Percentiles rank a stretch among this genome's conserved stretches.
Conservation (phyloP, 2,113 vertebrate genomes). For the Macheiramphus alcinus region DNA sequence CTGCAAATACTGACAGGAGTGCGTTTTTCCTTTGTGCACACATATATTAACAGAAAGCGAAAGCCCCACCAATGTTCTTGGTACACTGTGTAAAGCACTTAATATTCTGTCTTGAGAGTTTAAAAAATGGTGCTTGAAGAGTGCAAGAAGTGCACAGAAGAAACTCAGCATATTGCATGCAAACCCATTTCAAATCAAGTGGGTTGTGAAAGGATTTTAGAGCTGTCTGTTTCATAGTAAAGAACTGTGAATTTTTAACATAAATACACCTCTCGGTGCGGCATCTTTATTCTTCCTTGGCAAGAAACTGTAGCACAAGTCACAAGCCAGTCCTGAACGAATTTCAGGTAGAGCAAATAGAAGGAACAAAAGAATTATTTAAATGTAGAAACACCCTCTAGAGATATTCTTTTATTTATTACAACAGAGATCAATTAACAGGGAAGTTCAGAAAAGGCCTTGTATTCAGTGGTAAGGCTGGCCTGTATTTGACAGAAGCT, state of each 20-base stretch:
- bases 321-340: not conserved
- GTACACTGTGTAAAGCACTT: not conserved
- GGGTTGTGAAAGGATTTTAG: not conserved
- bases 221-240: not conserved
- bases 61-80: not conserved
- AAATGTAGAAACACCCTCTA: not conserved
- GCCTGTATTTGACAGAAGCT: not conserved
- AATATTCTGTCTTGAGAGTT: not conserved
- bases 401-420: not conserved
- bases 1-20: not conserved
- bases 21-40: not conserved
- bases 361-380: not conserved
- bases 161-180: not conserved
- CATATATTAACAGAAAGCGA: not conserved
- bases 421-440: not conserved
- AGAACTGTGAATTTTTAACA: not conserved
- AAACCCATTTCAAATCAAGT: not conserved
- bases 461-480: not conserved
- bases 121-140: not conserved
- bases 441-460: not conserved
- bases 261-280: not conserved
- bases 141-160: not conserved
- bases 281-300: not conserved
- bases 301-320: not conserved
- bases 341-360: not conserved